Base-by-base conservation (phyloP, 2,888 invertebrate species). In the Xanthorhoe designata region DNA sequence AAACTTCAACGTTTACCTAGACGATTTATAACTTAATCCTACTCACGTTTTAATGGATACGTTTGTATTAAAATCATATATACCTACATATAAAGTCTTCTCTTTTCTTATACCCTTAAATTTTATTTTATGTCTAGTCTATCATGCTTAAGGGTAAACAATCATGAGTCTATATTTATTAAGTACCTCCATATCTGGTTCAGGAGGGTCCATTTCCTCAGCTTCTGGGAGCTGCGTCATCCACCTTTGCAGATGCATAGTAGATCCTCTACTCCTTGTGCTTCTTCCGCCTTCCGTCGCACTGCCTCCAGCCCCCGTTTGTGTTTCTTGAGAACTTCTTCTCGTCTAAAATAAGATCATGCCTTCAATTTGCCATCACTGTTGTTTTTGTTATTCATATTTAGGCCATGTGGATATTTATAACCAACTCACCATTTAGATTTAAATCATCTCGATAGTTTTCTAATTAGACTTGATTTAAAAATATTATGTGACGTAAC, bases 221-320 rank as follows among this genome's bases (percentile, higher is more conserved):
- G 94, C 92, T 72, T 96, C 96, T 57, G 96, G 94, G 68, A 96
- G 95, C 4, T 96, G 96, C 66, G 96, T 96, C 96, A 97, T 97
- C 97, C 97, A 97, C 78, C 96, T 95, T 72, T 96, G 96, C 72
- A 97, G 89, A 77, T 97, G 97, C 56, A 96, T 85, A 0, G 96
- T 96, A 63, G 96, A 96, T 15, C 96, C 96, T 83, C 95, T 95
- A 77, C 95, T 95, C 56, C 95, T 94, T 0, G 83, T 85, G 74
- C 94, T 94, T 53, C 90, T 81, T 1, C 88, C 87, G 7, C 88
- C 89, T 69, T 90, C 91, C 4, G 85, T 86, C 0, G 84, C 86
- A 77, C 91, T 91, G 0, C 91, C 91, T 1, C 81, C 89, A 15
- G 79, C 89, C 0, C 91, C 90, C 1, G 92, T 92, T 61, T 92